Percentiles rank a stretch among this genome's conserved stretches.
phyloP scores from a whole-genome alignment of 2,113 vertebrate genomes.

The Chrysemys picta region DNA sequence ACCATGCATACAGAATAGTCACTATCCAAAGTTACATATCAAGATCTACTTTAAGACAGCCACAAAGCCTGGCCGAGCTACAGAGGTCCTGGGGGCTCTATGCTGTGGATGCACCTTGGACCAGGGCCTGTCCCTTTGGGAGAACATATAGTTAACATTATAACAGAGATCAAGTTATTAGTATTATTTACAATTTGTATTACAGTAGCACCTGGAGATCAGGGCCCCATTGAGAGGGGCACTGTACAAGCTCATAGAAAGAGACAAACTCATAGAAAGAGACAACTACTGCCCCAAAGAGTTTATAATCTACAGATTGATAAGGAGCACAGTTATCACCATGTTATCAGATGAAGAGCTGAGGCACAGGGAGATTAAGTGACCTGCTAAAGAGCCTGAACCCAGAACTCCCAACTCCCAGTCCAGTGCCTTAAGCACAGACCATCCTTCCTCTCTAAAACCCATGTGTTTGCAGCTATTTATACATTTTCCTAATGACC shows the following conservation, averaged over 20 bases:
- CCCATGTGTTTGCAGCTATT: not conserved
- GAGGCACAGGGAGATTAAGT: not conserved
- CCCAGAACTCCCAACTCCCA: not conserved
- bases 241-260: not conserved
- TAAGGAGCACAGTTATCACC: not conserved
- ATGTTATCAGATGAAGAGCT: not conserved
- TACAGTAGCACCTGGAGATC: not conserved
- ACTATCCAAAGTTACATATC: not conserved
- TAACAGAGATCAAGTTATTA: not conserved
- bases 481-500: constrained; percentile 21
- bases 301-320: not conserved
- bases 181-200: not conserved
- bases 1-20: not conserved
- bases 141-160: not conserved
- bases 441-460: not conserved
- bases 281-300: not conserved
- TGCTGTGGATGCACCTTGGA: not conserved
- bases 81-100: not conserved
- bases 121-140: not conserved
- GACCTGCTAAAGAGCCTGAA: not conserved
- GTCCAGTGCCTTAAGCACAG: not conserved
- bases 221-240: not conserved
- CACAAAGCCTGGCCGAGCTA: not conserved
- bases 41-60: not conserved
- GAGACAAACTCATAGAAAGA: not conserved